Evolutionary conservation across 2,113 vertebrate species (phyloP), one percentile per base, ranked within the genome.

Genomic region (Xyliphius kryptos): DNA sequence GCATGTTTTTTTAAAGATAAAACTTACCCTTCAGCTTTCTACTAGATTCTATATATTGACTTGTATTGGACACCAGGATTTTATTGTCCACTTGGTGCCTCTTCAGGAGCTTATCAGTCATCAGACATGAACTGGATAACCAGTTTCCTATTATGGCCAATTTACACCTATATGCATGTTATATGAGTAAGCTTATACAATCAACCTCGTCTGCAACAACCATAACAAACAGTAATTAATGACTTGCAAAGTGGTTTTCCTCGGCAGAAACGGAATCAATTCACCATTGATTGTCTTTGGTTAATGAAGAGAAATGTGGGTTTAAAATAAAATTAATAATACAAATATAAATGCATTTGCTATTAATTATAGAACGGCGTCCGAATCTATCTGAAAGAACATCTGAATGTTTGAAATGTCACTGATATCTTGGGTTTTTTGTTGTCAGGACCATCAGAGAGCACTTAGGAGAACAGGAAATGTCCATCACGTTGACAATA

Each of bases 401-500:
- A n/a, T n/a, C n/a, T n/a, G n/a, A n/a, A n/a, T n/a, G n/a, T n/a
- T n/a, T n/a, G n/a, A n/a, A n/a, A n/a, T 8, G 17, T 32, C 38
- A 26, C 50, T 51, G 43, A 48, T 46, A 6, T 6, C 5, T 63
- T 32, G 54, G 6, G 53, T 53, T 78, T 67, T 37, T 5, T 68
- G 66, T 78, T 76, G 73, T 55, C 81, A 99, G 96, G 83, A 74
- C 97, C 72, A 85, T 98, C 74, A 93, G 88, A 76, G 91, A 97
- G 70, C 94, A 98, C 84, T 91, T 99, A 0, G 96, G 96, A 36
- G 96, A 99, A 71, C 91, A 97, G 74, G 94, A 98, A 83, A 95
- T 97, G 81, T 91, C 94, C 61, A 92, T 97, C 76, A 97, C 94
- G 19, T 80, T 99, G 86, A 93, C 92, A 56, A 90, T 99, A 67